Evolutionary conservation across 2,113 vertebrate genomes (phyloP).

Genomic region (Dendrocopos noguchii): DNA sequence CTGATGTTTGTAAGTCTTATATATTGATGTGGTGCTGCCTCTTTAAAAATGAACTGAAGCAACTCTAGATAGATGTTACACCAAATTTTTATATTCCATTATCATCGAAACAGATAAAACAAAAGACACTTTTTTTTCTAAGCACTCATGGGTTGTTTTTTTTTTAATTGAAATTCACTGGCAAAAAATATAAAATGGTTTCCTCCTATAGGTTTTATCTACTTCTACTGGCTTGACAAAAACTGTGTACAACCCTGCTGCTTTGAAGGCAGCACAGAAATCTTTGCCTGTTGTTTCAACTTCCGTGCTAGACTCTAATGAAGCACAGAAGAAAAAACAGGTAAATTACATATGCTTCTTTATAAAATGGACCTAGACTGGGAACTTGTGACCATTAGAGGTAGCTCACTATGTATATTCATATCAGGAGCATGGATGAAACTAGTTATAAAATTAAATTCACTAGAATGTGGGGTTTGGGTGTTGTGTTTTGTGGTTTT

Average conservation of each 20-base stretch:
- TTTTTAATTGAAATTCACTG: constrained; percentile 36
- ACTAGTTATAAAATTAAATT: neutral
- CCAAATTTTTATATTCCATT: constrained; percentile 16
- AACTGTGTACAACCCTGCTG: constrained; percentile 96
- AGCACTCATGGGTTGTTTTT: neutral
- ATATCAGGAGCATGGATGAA: neutral
- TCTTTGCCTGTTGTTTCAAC: constrained; percentile 75
- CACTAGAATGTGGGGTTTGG: neutral
- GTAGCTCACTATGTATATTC: neutral
- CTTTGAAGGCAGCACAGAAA: constrained; percentile 92
- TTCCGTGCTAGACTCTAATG: constrained; percentile 81
- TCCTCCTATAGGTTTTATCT: constrained; percentile 88
- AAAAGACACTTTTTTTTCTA: constrained; percentile 3
- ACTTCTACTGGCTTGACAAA: constrained; percentile 95
- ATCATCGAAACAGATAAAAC: constrained; percentile 41
- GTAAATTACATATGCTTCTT: constrained; percentile 75
- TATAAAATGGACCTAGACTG: constrained; percentile 42
- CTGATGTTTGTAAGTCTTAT: neutral
- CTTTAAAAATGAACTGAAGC: neutral
- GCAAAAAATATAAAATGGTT: constrained; percentile 73
- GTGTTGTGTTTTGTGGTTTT: too few relatives aligned
- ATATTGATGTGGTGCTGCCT: neutral
- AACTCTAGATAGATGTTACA: neutral
- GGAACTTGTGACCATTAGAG: constrained; percentile 14
- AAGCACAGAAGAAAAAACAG: constrained; percentile 94